Percentiles rank a stretch among this genome's conserved stretches.
Conservation (phyloP, 2,113 vertebrate genomes). For the Cephalopholis sonnerati region DNA sequence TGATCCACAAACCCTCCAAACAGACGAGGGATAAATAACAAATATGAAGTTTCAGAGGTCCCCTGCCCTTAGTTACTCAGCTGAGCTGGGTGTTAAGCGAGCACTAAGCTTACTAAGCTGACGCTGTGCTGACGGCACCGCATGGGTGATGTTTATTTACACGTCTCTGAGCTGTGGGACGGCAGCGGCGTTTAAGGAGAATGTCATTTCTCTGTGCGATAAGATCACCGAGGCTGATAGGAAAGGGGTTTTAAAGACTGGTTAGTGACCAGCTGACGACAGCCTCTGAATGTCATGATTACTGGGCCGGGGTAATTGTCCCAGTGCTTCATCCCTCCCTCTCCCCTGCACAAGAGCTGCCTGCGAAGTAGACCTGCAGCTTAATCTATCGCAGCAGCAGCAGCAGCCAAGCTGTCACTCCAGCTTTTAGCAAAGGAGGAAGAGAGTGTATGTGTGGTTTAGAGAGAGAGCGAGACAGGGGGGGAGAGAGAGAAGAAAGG, state of each 20-base stretch:
- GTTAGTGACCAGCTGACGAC: constrained; percentile 60
- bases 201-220: constrained; percentile 53
- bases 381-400: constrained; percentile 79
- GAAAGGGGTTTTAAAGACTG: constrained; percentile 64
- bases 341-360: constrained; percentile 68
- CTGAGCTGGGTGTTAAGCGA: constrained; percentile 50
- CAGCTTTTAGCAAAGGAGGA: constrained; percentile 69
- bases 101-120: constrained; percentile 59
- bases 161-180: constrained; percentile 37
- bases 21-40: constrained; percentile 35
- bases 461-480: constrained; percentile 14
- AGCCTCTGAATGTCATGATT: constrained; percentile 75
- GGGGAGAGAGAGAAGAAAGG: constrained; percentile 34
- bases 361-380: constrained; percentile 78
- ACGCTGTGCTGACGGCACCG: constrained; percentile 29
- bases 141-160: constrained; percentile 64
- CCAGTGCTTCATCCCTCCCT: constrained; percentile 61
- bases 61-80: constrained; percentile 18
- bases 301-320: constrained; percentile 73
- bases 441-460: constrained; percentile 65
- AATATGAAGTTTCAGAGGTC: constrained; percentile 23
- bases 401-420: constrained; percentile 79
- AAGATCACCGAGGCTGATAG: constrained; percentile 53
- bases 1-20: constrained; percentile 2
- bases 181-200: constrained; percentile 45